Conservation (phyloP, 2,888 invertebrate species). For the Cephus pygmeus region DNA sequence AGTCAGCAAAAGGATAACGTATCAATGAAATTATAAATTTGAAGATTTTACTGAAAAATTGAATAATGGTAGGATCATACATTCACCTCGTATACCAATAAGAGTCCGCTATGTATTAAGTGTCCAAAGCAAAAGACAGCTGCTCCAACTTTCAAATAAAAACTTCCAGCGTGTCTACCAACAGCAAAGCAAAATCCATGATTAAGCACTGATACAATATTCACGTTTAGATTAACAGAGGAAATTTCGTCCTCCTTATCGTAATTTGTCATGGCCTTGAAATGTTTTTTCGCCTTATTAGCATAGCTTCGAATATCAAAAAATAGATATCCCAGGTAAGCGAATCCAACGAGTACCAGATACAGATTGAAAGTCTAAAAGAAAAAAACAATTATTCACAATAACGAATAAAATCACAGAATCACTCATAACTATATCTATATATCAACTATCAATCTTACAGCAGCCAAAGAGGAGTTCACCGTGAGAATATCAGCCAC, state of each 20-base stretch:
- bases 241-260: slow-evolving; percentile 22
- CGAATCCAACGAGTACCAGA: slow-evolving; percentile 70
- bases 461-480: slow-evolving; percentile 68
- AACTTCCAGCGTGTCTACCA: slow-evolving; percentile 78
- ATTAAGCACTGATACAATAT: slow-evolving; percentile 10
- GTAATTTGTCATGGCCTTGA: slow-evolving; percentile 19
- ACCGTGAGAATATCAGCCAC: slow-evolving; percentile 71
- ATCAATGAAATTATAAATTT: not conserved
- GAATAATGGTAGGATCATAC: not conserved
- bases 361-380: slow-evolving; percentile 74
- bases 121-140: slow-evolving; percentile 85
- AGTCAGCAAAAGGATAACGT: not conserved
- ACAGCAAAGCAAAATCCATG: slow-evolving; percentile 75
- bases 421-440: slow-evolving; percentile 1
- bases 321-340: slow-evolving; percentile 73
- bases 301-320: slow-evolving; percentile 74
- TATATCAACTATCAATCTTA: slow-evolving; percentile 52
- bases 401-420: slow-evolving; percentile 8
- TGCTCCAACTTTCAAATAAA: slow-evolving; percentile 80
- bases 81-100: slow-evolving; percentile 69
- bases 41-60: not conserved
- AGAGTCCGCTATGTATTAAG: slow-evolving; percentile 78
- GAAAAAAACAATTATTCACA: slow-evolving; percentile 20
- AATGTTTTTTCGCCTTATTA: slow-evolving; percentile 62
- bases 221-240: slow-evolving; percentile 13